phyloP scores from a whole-genome alignment of 2,888 invertebrate species.

The Mythimna albipuncta region DNA sequence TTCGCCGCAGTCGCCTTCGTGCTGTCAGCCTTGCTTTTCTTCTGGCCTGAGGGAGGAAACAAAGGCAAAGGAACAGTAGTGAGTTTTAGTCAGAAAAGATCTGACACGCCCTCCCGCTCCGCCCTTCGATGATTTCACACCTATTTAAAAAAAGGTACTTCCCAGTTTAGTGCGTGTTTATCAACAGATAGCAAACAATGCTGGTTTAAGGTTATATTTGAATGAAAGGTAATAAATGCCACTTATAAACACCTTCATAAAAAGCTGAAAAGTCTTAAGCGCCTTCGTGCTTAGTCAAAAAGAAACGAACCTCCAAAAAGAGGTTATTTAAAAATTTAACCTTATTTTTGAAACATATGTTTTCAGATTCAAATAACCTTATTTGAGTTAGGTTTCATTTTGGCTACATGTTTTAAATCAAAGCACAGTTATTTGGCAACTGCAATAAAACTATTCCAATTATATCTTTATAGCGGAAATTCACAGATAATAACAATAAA shows the following conservation, averaged over 20 bases:
- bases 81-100: too few relatives aligned
- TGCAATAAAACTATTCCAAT: background rate
- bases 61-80: too few relatives aligned
- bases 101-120: too few relatives aligned
- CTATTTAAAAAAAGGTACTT: background rate
- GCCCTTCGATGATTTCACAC: too few relatives aligned
- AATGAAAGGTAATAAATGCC: background rate
- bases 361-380: too few relatives aligned
- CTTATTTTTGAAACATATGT: too few relatives aligned
- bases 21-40: background rate
- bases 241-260: background rate
- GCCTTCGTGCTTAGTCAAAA: background rate
- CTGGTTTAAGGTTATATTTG: background rate
- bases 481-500: slow-evolving; percentile 15
- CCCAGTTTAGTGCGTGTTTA: background rate
- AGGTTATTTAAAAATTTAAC: too few relatives aligned
- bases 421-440: background rate
- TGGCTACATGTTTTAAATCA: background rate
- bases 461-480: slow-evolving; percentile 12
- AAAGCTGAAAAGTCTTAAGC: background rate
- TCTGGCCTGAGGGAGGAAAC: background rate
- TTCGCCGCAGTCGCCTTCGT: too few relatives aligned
- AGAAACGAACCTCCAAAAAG: too few relatives aligned
- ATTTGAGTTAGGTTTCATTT: too few relatives aligned
- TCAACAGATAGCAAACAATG: background rate